These are phyloP conservation scores for Micromys minutus DNA, from an alignment of 2,113 vertebrate genomes.

Conservation along the genomic window DNA sequence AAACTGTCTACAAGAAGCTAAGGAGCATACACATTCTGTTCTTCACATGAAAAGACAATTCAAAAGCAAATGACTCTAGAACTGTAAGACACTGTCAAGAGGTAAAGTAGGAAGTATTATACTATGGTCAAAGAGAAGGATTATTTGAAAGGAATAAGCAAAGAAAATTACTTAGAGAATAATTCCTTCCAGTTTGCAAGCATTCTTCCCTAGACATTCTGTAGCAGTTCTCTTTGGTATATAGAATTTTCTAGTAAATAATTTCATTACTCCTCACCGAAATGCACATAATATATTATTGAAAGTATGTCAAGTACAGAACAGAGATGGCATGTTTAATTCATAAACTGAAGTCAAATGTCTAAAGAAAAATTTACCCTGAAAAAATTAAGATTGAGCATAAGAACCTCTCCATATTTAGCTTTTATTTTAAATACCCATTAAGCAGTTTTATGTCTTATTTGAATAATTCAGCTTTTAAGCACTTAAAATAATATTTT, in stretches of 20 bases:
- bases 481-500: slow-evolving; percentile 17
- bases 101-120: background rate
- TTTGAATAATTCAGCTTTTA: slow-evolving; percentile 18
- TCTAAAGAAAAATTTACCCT: slow-evolving; percentile 16
- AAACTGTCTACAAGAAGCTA: background rate
- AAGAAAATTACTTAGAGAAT: background rate
- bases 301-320: background rate
- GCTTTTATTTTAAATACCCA: slow-evolving; percentile 54
- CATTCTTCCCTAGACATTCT: background rate
- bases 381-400: slow-evolving; percentile 33
- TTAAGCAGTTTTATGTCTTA: background rate
- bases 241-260: background rate
- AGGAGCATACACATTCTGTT: background rate
- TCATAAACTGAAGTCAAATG: slow-evolving; percentile 10
- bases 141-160: slow-evolving; percentile 37
- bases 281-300: background rate
- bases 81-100: background rate
- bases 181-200: slow-evolving; percentile 1
- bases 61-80: slow-evolving; percentile 6
- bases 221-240: background rate
- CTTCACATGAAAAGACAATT: background rate
- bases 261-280: background rate
- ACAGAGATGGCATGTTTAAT: slow-evolving; percentile 20
- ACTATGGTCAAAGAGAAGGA: background rate
- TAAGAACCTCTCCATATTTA: slow-evolving; percentile 10